Base-by-base conservation (phyloP, 2,113 vertebrate genomes). In the Syngnathus scovelli region DNA sequence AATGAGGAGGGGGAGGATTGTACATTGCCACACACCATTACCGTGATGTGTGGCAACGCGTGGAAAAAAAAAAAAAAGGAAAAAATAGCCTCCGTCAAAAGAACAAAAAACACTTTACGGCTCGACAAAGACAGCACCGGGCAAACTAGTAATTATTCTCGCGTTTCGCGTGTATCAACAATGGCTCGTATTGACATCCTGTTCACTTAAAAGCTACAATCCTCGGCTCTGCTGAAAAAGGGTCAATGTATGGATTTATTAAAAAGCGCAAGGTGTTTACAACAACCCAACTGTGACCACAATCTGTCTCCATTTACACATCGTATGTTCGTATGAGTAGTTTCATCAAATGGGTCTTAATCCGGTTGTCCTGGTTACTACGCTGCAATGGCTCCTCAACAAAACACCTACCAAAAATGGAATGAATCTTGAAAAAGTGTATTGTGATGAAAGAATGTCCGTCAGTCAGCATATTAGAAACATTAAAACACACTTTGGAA, bases 81-180 rank as follows among this genome's bases (percentile, higher is more conserved):
- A 68, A 79, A 69, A 71, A 56, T 76, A 78, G 52, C 36, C 68
- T 43, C 70, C 36, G 70, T 69, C 69, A 49, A 39, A 74, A 65
- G 69, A 75, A 80, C 78, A 84, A 78, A 83, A 72, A 82, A 70
- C 71, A 68, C 74, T 83, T 79, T 72, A 55, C 70, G 39, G 46
- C 21, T 61, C 37, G 74, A 83, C 74, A 77, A 63, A 76, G 39
- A 8, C 41, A 7, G 48, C 55, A 56, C 70, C 76, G 71, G 64
- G 66, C 59, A 74, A 69, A 33, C 66, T 21, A 16, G 61, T 70
- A 64, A 72, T 69, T 72, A 56, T 15, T 0, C 39, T 43, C 61
- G 23, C 54, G 23, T 83, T 69, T 71, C 23, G 55, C 56, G 19
- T 70, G 70, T 38, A 66, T 67, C 58, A 48, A 60, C 56, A 54